phyloP scores from a whole-genome alignment of 37 sponge, comb jelly and placozoan species.

The Ephydatia muelleri region DNA sequence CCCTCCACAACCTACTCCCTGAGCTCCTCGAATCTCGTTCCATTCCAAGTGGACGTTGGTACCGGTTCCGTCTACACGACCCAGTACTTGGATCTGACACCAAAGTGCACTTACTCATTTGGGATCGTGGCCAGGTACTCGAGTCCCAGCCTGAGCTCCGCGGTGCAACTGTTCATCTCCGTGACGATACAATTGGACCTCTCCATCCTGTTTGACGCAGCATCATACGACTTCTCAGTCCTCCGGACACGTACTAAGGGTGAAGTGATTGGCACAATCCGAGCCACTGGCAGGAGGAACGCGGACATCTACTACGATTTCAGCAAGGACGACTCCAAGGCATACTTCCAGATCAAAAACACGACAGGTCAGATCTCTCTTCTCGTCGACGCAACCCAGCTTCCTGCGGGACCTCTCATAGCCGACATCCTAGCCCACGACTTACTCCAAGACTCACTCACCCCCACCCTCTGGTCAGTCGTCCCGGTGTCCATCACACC shows the following conservation, averaged over 20 bases:
- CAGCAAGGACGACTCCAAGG: neutral
- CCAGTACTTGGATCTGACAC: neutral
- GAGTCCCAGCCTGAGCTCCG: neutral
- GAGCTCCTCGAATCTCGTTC: neutral
- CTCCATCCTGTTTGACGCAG: neutral
- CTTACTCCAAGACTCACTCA: neutral
- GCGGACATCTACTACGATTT: neutral
- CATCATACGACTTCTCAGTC: neutral
- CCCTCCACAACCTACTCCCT: neutral
- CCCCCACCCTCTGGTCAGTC: neutral
- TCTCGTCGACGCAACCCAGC: neutral
- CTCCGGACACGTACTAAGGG: neutral
- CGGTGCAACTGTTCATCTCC: neutral
- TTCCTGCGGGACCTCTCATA: neutral
- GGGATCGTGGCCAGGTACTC: neutral
- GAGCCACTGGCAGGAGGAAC: neutral
- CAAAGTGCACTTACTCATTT: neutral
- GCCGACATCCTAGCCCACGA: neutral
- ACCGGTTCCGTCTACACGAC: neutral
- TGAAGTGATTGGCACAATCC: neutral
- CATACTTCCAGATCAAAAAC: neutral
- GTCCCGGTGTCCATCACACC: neutral
- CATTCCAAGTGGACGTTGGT: neutral
- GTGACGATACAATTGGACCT: neutral
- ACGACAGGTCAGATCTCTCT: neutral